A percentile compares a stretch with the other conserved stretches of the same genome.
These are phyloP conservation scores for Corythaixoides concolor DNA, from an alignment of 2,113 vertebrate genomes.

Conservation along the genomic window DNA sequence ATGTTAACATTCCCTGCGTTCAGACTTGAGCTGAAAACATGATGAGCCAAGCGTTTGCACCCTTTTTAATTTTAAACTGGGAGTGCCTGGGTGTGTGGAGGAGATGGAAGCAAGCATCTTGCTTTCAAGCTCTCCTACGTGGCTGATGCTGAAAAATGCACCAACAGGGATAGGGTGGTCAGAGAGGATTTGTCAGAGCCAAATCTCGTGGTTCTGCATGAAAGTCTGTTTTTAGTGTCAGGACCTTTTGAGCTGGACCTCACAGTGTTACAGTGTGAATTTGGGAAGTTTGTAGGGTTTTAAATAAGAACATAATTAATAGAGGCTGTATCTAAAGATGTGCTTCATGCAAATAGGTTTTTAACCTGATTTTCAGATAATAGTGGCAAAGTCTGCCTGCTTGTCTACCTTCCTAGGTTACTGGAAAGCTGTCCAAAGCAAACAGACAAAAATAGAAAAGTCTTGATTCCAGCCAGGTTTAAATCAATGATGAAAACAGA, in stretches of 20 bases:
- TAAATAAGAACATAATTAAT: background rate
- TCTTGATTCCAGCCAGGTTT: background rate
- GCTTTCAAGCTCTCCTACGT: conserved; percentile 7
- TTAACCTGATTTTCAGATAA: background rate
- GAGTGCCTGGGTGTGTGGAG: conserved; percentile 48
- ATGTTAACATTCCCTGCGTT: background rate
- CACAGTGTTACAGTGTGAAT: background rate
- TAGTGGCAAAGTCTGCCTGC: background rate
- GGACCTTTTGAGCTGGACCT: background rate
- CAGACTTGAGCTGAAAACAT: conserved; percentile 16
- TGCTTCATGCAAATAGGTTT: background rate
- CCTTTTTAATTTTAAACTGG: conserved; percentile 45
- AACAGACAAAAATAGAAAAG: conserved; percentile 18
- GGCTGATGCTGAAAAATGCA: background rate
- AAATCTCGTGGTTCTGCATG: background rate
- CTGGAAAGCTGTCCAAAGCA: conserved; percentile 16
- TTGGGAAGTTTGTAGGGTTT: background rate
- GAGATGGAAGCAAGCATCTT: background rate
- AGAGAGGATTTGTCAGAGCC: background rate
- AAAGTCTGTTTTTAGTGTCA: background rate
- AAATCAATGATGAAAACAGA: conserved; percentile 21
- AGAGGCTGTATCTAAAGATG: background rate
- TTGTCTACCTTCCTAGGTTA: background rate
- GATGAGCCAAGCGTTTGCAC: conserved; percentile 37
- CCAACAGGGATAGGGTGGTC: background rate